Conservation (phyloP, 2,888 invertebrate species). For the Lamellibrachia columna region DNA sequence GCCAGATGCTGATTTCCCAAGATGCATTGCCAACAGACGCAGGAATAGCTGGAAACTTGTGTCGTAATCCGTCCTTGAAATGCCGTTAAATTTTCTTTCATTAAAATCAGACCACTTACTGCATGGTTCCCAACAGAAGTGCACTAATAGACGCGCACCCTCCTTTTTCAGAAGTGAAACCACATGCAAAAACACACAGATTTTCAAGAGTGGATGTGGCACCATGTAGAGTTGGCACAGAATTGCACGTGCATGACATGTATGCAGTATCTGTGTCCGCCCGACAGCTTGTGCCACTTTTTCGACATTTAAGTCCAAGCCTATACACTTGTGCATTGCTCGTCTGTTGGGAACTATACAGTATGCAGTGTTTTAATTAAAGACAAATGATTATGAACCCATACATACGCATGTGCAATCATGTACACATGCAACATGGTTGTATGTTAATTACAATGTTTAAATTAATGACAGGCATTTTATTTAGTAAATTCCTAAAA, state of each 20-base stretch:
- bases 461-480: background rate
- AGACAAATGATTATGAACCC: background rate
- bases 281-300: no score
- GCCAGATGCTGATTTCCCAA: constrained; percentile 41
- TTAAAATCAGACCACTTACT: background rate
- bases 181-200: no score
- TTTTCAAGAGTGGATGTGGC: no score
- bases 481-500: background rate
- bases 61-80: constrained; percentile 39
- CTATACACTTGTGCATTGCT: no score
- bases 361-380: background rate
- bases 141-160: no score
- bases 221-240: no score
- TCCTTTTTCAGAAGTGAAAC: no score
- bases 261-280: no score
- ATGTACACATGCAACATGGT: background rate
- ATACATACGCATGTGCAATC: background rate
- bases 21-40: constrained; percentile 45
- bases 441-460: background rate
- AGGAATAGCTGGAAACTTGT: constrained; percentile 54
- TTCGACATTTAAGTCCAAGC: no score
- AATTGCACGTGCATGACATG: no score
- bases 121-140: background rate
- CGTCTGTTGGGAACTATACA: no score
- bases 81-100: background rate